Base-by-base conservation (phyloP, 35 echinoderm and acorn worm species). In the Lytechinus variegatus region DNA sequence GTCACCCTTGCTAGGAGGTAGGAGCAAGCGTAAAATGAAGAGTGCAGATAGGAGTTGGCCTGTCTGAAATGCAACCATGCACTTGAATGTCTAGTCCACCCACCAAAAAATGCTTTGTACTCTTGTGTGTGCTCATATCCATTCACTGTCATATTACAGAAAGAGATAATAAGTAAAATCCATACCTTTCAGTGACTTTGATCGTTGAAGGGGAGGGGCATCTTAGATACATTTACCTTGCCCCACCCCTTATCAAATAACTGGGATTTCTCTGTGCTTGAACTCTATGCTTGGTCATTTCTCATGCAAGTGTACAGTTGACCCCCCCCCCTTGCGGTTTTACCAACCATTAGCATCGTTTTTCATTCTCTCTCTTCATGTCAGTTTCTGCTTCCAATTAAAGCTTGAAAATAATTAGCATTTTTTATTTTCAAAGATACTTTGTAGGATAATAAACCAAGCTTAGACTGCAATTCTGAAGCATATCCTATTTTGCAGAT, bases 1-100 rank as follows among this genome's bases (percentile, higher is more conserved):
- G 9, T 93, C 92, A 55, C 92, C 92, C 29, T 54, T 93, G 27
- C 92, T 93, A 93, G 92, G 92, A 93, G 92, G 92, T 93, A 93
- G 92, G 92, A 10, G 52, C 27, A 93, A 93, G 53, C 92, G 92
- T 28, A 93, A 93, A 54, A 93, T 28, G 9, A 93, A 93, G 92
- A 93, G 53, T 93, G 92, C 53, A 4, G 92, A 93, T 11, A 93
- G 53, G n/a, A 93, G 54, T 57, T 93, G 92, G 92, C 92, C 92
- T 55, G 92, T 93, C 8, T 93, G 55, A 93, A 52, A 79, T 79
- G 66, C 66, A n/a, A 5, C 16, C n/a, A 24, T 79, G 66, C 21
- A 6, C n/a, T 16, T 79, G 19, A 79, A 8, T 79, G 66, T 5
- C 19, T 79, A 44, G 66, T 79, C 66, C 52, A 44, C 28, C 88